Conservation (phyloP, 2,113 vertebrate genomes). For the Stomatorhinus ivindoensis region DNA sequence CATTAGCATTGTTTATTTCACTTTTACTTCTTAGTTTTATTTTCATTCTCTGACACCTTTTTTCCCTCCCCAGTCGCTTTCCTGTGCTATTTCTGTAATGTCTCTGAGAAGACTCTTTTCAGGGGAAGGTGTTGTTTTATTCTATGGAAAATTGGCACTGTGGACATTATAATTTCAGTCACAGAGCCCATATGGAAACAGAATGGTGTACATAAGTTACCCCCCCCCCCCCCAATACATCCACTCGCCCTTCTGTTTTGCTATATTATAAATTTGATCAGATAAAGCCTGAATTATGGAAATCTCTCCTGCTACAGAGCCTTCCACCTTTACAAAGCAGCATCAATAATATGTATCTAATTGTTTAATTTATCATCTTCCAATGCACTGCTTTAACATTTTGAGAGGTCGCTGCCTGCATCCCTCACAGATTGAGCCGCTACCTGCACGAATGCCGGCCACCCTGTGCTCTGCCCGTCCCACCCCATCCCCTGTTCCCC, state of each 20-base stretch:
- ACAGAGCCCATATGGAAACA: background rate
- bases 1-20: background rate
- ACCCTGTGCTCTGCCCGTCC: background rate
- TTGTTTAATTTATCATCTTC: constrained; percentile 17
- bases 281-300: constrained; percentile 17
- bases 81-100: constrained; percentile 3
- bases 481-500: background rate
- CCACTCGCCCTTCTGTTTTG: constrained; percentile 2
- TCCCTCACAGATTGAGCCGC: background rate
- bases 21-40: constrained; percentile 4
- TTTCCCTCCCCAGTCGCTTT: background rate
- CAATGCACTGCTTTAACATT: background rate
- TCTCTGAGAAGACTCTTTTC: background rate
- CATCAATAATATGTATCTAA: background rate
- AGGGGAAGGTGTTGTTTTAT: background rate
- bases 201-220: background rate
- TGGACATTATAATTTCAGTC: constrained; percentile 7
- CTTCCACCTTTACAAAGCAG: background rate
- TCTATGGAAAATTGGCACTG: background rate
- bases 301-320: background rate
- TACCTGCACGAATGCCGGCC: no score
- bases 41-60: background rate
- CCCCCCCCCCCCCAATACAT: background rate
- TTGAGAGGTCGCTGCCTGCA: background rate
- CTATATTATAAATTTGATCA: constrained; percentile 19